These are phyloP conservation scores for Hydra vulgaris DNA, from an alignment of 30 jellyfish, hydroid and myxozoan genomes.

Conservation along the genomic window DNA sequence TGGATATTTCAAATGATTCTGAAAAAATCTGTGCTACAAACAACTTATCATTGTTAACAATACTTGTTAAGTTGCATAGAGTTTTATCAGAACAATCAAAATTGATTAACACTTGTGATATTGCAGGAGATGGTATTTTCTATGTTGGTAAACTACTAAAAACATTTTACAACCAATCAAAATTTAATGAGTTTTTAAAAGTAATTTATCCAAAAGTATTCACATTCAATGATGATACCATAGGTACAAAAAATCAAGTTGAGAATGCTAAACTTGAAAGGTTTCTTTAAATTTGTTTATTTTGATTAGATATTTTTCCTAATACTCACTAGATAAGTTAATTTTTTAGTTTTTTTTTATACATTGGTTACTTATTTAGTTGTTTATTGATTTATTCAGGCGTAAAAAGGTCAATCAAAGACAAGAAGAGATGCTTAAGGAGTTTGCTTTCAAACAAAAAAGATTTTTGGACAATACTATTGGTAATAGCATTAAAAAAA, in stretches of 20 bases:
- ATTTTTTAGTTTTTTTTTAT: no score
- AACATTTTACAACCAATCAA: background rate
- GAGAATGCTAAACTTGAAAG: conserved; percentile 1
- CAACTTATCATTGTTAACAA: conserved; percentile 7
- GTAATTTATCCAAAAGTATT: conserved; percentile 6
- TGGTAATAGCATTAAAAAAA: no score
- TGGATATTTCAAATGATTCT: background rate
- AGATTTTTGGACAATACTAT: conserved; percentile 30
- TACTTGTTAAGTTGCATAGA: background rate
- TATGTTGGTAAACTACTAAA: conserved; percentile 8
- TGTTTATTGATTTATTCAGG: background rate
- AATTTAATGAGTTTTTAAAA: background rate
- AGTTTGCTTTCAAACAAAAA: conserved; percentile 59
- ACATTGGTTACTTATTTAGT: no score
- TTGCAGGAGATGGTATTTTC: conserved; percentile 16
- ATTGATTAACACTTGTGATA: background rate
- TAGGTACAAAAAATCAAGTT: background rate
- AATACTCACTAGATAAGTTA: no score
- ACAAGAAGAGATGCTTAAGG: conserved; percentile 46
- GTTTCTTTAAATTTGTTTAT: background rate
- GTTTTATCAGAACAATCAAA: background rate
- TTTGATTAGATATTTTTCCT: background rate
- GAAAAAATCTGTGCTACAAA: background rate
- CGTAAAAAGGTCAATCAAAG: conserved; percentile 46
- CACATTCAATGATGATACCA: background rate